Base-by-base conservation (phyloP, 2,797 vertebrate genomes). In the Galago senegalensis region DNA sequence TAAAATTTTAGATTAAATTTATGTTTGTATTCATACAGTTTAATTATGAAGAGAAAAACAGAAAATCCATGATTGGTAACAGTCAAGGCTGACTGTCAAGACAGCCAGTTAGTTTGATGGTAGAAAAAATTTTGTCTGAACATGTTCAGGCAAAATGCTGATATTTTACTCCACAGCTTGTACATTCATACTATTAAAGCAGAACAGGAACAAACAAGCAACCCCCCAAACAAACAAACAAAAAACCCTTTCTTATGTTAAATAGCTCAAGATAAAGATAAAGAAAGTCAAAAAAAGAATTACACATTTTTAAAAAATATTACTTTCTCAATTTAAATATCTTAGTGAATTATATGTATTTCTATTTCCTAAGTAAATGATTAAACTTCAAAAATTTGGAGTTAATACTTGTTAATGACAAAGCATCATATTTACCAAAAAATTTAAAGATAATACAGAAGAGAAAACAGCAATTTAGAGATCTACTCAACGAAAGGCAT, bases 71-170 rank as follows among this genome's bases (percentile, higher is more conserved):
- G 80, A 83, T 67, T 49, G 87, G 63, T 79, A 95, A 72, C 29
- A 25, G 70, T 84, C 8, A 82, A 80, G 70, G 84, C 53, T 69
- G 56, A 84, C 4, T 93, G 75, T 21, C 13, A 97, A 97, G 37
- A 70, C 53, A 95, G 87, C 11, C 67, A 91, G 89, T 93, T 87
- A 89, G 46, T 88, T 60, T 96, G 67, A 94, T 69, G 46, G 65
- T 69, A 37, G n/a, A 96, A n/a, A 90, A 91, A 93, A 90, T 63
- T 83, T 14, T 89, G 72, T 80, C 49, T 93, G 69, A 97, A 92
- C 79, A 79, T 65, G 77, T 77, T 76, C 23, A 87, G 95, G 49
- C 67, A 94, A 93, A 91, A 87, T 63, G 63, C 67, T 82, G 37
- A 56, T 87, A 81, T 25, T 65, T 43, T 61, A 80, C 53, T 80